Base-by-base conservation (phyloP, 2,797 vertebrate species). In the Micrastur ruficollis region DNA sequence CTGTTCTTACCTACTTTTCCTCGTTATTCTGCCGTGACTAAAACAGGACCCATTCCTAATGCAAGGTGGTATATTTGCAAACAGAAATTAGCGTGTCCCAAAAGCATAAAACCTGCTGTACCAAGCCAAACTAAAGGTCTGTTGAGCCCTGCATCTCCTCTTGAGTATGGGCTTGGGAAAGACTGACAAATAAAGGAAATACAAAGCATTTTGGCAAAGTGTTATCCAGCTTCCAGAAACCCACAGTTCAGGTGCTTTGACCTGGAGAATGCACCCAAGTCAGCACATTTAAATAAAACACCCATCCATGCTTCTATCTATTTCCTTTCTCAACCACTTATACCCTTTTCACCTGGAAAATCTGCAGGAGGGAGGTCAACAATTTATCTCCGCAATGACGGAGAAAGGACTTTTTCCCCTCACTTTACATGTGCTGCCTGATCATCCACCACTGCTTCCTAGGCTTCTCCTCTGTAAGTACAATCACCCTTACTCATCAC, bases 191-290 rank as follows among this genome's bases (percentile, higher is more conserved):
- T 11, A 12, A 44, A 75, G 44, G 23, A 27, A 72, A 25, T 11
- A 34, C 1, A 1, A 72, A 80, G 26, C 38, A 38, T 23, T 61
- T 5, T 46, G 21, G 32, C 0, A 0, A 40, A 3, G 16, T 3
- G 14, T 25, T 61, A 63, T 21, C 21, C 75, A 53, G n/a, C 22
- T 72, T 72, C 25, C 53, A 63, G 18, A 76, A 79, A 63, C 4
- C 14, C 65, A 22, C 15, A 26, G 32, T 12, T 63, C 56, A 58
- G 56, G 59, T 8, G 18, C 26, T 78, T 10, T 58, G 23, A 47
- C 83, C 55, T 50, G 34, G 26, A 83, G 72, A 86, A 81, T 0
- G 11, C 25, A 67, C 11, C 32, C 46, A 42, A 26, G 21, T 12
- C 49, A 42, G 18, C 21, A 26, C 8, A 17, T 21, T 34, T 31